These are phyloP conservation scores for Uropetala carovei DNA, from an alignment of 2,888 invertebrate species.

Conservation along the genomic window DNA sequence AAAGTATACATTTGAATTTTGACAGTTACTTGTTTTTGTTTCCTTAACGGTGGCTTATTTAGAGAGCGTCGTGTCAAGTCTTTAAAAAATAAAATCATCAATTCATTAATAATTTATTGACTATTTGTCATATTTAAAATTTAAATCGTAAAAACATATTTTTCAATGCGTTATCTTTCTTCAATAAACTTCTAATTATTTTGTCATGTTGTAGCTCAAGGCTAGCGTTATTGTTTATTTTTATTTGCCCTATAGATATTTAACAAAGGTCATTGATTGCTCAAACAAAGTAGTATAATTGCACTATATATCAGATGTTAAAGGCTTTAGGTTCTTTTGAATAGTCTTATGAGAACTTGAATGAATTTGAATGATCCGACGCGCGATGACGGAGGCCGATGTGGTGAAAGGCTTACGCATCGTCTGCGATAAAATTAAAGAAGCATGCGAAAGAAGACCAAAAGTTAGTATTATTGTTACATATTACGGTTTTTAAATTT, in stretches of 20 bases:
- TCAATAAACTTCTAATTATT: neutral
- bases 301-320: neutral
- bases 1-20: neutral
- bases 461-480: neutral
- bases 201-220: neutral
- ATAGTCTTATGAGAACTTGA: neutral
- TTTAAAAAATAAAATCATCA: neutral
- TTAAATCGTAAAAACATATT: neutral
- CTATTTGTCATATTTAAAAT: neutral
- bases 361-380: slow-evolving; percentile 39
- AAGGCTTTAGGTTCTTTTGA: neutral
- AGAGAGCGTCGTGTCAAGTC: neutral
- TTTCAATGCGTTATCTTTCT: neutral
- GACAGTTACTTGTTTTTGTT: neutral
- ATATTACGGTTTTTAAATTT: neutral
- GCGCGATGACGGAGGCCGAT: slow-evolving; percentile 74
- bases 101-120: neutral
- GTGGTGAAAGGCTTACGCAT: slow-evolving; percentile 79
- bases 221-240: neutral
- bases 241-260: neutral
- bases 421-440: slow-evolving; percentile 80
- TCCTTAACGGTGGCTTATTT: neutral
- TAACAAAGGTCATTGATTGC: neutral
- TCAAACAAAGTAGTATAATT: neutral
- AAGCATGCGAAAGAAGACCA: slow-evolving; percentile 43